Percentiles rank a stretch among this genome's conserved stretches.
Conservation (phyloP, 2,888 invertebrate genomes). For the Eupithecia dodoneata region DNA sequence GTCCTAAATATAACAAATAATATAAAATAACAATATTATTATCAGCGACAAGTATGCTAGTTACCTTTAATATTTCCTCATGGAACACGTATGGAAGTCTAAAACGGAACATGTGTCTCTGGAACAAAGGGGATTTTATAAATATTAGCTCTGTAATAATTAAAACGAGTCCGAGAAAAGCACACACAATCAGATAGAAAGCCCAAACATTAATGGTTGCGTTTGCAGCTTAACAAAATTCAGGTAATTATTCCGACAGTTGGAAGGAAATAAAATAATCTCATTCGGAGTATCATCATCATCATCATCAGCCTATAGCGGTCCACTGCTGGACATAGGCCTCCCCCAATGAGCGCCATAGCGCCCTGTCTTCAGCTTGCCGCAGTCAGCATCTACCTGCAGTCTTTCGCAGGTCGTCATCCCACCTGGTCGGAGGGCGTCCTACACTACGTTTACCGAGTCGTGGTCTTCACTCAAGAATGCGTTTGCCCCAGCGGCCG, state of each 20-base stretch:
- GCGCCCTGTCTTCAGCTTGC: no score
- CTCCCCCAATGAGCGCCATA: no score
- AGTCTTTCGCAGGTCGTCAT: no score
- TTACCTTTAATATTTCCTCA: not conserved
- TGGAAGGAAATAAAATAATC: not conserved
- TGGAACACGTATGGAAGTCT: not conserved
- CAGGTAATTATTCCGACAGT: constrained; percentile 4
- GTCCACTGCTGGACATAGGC: no score
- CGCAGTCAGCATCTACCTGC: no score
- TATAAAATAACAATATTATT: not conserved
- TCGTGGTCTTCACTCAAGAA: no score
- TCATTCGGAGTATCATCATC: not conserved
- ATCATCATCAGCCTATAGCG: no score
- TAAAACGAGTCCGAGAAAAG: constrained; percentile 6
- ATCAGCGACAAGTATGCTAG: not conserved
- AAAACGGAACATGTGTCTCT: not conserved
- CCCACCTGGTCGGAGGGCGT: no score
- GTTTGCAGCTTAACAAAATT: not conserved
- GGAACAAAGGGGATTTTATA: not conserved
- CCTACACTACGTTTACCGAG: no score
- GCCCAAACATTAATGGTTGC: not conserved
- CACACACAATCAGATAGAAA: constrained; percentile 2
- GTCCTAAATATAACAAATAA: no score
- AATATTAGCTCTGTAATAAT: not conserved
- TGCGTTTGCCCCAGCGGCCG: no score